Percentiles rank a stretch among this genome's conserved stretches.
phyloP scores from a whole-genome alignment of 2,888 invertebrate species.

The Lamproptera curius region DNA sequence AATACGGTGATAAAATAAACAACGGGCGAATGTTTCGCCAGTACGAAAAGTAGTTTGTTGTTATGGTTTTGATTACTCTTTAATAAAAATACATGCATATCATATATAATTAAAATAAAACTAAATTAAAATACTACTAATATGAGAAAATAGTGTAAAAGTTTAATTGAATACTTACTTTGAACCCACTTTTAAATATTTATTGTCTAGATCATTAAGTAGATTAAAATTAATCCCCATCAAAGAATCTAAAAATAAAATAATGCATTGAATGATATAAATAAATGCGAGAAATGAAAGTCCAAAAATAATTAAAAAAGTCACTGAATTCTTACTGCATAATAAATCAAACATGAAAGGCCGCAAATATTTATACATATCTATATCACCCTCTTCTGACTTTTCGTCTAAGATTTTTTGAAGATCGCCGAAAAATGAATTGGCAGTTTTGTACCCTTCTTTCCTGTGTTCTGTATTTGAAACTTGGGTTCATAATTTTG shows the following conservation, averaged over 20 bases:
- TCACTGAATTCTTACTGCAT: conserved; percentile 34
- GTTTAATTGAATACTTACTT: conserved; percentile 25
- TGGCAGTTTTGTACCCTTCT: conserved; percentile 30
- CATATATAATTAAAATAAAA: too few species aligned
- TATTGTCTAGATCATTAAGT: conserved; percentile 31
- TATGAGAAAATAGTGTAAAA: too few species aligned
- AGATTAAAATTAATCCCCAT: conserved; percentile 35
- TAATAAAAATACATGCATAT: neutral
- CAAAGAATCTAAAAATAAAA: conserved; percentile 28
- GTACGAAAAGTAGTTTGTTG: conserved; percentile 37
- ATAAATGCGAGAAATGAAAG: too few species aligned
- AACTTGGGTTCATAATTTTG: conserved; percentile 37
- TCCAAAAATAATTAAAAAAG: too few species aligned
- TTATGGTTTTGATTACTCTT: conserved; percentile 34
- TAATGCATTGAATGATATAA: too few species aligned
- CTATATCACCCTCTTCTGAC: conserved; percentile 26
- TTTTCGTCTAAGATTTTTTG: conserved; percentile 29
- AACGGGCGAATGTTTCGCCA: conserved; percentile 36
- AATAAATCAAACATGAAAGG: conserved; percentile 40
- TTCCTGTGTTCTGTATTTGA: conserved; percentile 36
- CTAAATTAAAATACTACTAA: too few species aligned
- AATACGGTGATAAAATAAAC: conserved; percentile 32
- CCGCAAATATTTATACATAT: conserved; percentile 34
- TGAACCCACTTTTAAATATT: conserved; percentile 32
- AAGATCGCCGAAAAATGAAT: conserved; percentile 30